A percentile compares a stretch with the other conserved stretches of the same genome.
phyloP scores from a whole-genome alignment of 2,797 vertebrate species.

The Chelon auratus region DNA sequence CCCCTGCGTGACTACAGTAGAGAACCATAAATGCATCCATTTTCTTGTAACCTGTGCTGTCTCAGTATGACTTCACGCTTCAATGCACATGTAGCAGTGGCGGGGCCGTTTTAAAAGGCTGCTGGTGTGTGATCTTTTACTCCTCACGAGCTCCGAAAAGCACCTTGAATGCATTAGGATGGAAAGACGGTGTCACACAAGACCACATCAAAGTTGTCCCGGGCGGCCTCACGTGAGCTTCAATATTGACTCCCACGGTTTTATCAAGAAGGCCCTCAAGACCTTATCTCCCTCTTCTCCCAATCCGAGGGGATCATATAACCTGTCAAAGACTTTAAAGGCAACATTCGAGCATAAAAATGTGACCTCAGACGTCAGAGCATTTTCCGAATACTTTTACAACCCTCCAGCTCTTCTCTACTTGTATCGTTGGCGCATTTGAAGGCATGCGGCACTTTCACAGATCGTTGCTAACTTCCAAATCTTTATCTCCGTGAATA shows the following conservation, averaged over 20 bases:
- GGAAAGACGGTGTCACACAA: slow-evolving; percentile 61
- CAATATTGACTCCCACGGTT: slow-evolving; percentile 51
- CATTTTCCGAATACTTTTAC: slow-evolving; percentile 69
- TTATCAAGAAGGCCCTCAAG: slow-evolving; percentile 52
- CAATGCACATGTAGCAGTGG: slow-evolving; percentile 13
- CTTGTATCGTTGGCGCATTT: slow-evolving; percentile 58
- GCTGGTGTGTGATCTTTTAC: slow-evolving; percentile 53
- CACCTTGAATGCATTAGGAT: slow-evolving; percentile 68
- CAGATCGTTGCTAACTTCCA: slow-evolving; percentile 43
- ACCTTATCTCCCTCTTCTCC: slow-evolving; percentile 22
- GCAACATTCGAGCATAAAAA: slow-evolving; percentile 49
- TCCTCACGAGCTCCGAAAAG: slow-evolving; percentile 21
- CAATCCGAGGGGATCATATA: slow-evolving; percentile 51
- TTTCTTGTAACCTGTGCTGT: slow-evolving; percentile 26
- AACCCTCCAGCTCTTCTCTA: slow-evolving; percentile 53
- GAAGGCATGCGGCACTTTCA: slow-evolving; percentile 66
- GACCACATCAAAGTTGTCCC: slow-evolving; percentile 65
- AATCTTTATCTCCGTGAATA: slow-evolving; percentile 57
- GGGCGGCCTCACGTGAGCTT: slow-evolving; percentile 47
- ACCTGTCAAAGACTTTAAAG: slow-evolving; percentile 58
- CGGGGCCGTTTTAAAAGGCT: slow-evolving; percentile 37
- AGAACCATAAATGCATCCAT: slow-evolving; percentile 33
- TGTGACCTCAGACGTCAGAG: slow-evolving; percentile 43
- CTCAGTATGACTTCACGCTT: slow-evolving; percentile 37
- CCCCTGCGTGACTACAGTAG: slow-evolving; percentile 3